Conservation (phyloP, 2,113 vertebrate species). For the Aleadryas rufinucha region DNA sequence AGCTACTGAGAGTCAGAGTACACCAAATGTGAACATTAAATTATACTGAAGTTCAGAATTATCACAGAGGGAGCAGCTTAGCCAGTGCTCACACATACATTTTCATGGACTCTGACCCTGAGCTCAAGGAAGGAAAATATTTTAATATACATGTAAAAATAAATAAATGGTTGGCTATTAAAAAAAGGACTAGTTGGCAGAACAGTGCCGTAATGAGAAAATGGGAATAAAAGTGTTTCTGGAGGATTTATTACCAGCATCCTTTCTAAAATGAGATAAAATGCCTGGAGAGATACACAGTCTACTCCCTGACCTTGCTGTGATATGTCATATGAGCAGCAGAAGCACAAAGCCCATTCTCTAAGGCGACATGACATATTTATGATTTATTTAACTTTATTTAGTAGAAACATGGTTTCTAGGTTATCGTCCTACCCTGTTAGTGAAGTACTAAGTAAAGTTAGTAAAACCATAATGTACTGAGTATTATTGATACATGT, state of each 20-base stretch:
- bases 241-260: conserved; percentile 75
- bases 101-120: background rate
- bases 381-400: conserved; percentile 70
- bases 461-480: background rate
- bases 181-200: background rate
- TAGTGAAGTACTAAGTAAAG: background rate
- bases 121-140: conserved; percentile 17
- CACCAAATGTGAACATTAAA: background rate
- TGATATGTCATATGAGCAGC: conserved; percentile 54
- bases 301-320: conserved; percentile 49
- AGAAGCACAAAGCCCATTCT: conserved; percentile 51
- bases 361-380: conserved; percentile 56
- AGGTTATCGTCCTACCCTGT: conserved; percentile 44
- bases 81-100: background rate
- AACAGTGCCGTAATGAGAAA: conserved; percentile 68
- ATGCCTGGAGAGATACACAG: conserved; percentile 7
- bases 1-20: background rate
- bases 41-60: background rate
- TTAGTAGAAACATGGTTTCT: conserved; percentile 50
- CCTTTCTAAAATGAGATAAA: conserved; percentile 64
- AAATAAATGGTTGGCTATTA: conserved; percentile 20
- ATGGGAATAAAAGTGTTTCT: conserved; percentile 71
- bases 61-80: background rate
- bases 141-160: background rate
- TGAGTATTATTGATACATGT: background rate